These are phyloP conservation scores for Takifugu ocellatus DNA, from an alignment of 2,797 vertebrate genomes.

Conservation along the genomic window DNA sequence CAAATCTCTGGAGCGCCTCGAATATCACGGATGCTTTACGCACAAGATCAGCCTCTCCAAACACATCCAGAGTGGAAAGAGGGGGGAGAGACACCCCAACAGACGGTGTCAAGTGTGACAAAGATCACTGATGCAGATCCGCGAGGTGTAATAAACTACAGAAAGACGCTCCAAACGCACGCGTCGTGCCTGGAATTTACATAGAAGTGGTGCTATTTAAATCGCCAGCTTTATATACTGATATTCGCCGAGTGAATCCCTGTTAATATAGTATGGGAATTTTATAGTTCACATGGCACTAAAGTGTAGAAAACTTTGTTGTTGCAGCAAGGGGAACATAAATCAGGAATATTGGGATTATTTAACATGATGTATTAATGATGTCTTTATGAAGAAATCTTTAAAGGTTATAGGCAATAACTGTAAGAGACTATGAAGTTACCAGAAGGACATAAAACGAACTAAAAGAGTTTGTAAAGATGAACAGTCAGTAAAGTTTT, in stretches of 20 bases:
- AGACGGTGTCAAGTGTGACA: constrained; percentile 7
- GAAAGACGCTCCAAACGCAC: too few relatives aligned
- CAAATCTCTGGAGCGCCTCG: constrained; percentile 78
- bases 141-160: constrained; percentile 3
- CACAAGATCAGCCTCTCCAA: constrained; percentile 74
- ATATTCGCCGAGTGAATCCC: constrained; percentile 1
- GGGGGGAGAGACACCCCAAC: constrained; percentile 7
- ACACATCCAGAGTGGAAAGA: constrained; percentile 29
- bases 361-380: too few relatives aligned
- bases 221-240: background rate
- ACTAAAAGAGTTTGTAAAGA: background rate
- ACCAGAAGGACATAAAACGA: background rate
- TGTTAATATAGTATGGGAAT: background rate
- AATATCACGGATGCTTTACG: constrained; percentile 83
- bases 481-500: background rate
- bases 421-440: too few relatives aligned
- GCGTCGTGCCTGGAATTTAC: too few relatives aligned
- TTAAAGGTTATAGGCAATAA: too few relatives aligned
- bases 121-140: background rate
- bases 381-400: too few relatives aligned
- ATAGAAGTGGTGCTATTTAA: constrained; percentile 12
- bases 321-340: too few relatives aligned
- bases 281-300: background rate
- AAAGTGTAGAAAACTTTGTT: background rate
- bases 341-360: too few relatives aligned